A percentile compares a stretch with the other conserved stretches of the same genome.
phyloP scores from a whole-genome alignment of 2,113 vertebrate species.

The Chinchilla lanigera region DNA sequence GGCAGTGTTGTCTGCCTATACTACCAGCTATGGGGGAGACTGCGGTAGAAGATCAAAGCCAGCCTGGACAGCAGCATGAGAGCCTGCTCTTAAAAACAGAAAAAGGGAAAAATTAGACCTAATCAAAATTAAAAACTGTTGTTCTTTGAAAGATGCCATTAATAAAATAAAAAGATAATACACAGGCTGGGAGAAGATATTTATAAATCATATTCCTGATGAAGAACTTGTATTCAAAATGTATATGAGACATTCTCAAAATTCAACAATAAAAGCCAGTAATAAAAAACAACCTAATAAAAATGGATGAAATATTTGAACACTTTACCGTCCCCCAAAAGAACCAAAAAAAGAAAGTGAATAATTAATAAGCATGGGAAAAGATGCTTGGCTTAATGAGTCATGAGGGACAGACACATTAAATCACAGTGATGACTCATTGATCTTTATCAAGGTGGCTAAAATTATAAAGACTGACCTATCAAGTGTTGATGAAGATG shows the following conservation, averaged over 20 bases:
- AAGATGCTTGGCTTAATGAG: background rate
- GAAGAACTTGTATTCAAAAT: background rate
- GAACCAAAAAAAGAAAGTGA: background rate
- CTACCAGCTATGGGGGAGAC: background rate
- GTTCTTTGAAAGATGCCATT: background rate
- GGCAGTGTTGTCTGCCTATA: background rate
- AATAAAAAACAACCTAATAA: background rate
- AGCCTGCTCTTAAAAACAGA: background rate
- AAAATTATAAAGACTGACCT: background rate
- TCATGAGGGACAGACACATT: background rate
- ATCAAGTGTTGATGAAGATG: background rate
- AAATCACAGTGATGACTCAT: background rate
- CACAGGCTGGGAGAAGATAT: background rate
- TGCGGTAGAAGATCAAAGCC: background rate
- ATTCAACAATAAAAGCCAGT: background rate
- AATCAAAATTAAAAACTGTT: background rate
- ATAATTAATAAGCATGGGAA: background rate
- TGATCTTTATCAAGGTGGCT: background rate
- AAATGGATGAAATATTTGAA: background rate
- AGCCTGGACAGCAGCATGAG: background rate
- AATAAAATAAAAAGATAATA: slow-evolving; percentile 45
- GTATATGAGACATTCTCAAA: background rate
- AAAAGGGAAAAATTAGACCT: background rate
- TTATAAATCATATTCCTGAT: background rate
- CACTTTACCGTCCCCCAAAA: background rate